Conservation (phyloP, 2,113 vertebrate species). For the Gymnobelideus leadbeateri region DNA sequence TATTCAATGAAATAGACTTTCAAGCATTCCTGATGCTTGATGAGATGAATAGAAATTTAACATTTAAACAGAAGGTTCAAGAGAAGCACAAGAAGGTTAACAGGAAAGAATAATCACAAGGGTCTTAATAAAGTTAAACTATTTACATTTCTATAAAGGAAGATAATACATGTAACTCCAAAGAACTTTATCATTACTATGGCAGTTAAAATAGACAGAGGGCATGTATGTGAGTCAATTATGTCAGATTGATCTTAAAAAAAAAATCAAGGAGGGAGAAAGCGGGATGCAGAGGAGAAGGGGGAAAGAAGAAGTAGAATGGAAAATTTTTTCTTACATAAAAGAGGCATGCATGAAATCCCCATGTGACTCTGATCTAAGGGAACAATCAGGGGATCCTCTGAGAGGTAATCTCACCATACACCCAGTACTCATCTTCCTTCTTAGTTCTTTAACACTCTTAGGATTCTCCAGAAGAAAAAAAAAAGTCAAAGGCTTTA, state of each 20-base stretch:
- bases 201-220: neutral
- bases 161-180: neutral
- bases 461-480: neutral
- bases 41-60: neutral
- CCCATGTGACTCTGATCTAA: neutral
- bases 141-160: neutral
- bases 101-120: neutral
- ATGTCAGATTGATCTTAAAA: neutral
- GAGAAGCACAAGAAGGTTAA: neutral
- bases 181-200: neutral
- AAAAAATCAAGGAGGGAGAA: neutral
- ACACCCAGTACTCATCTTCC: neutral
- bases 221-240: neutral
- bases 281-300: neutral
- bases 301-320: neutral
- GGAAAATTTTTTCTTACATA: neutral
- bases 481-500: neutral
- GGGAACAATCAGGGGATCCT: neutral
- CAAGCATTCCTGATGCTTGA: neutral
- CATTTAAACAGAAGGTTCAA: neutral
- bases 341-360: neutral
- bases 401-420: neutral
- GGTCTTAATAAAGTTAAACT: neutral
- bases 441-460: neutral
- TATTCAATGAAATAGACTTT: neutral